These are phyloP conservation scores for Dendrolimus punctatus DNA, from an alignment of 1,140 invertebrate species.

Conservation along the genomic window DNA sequence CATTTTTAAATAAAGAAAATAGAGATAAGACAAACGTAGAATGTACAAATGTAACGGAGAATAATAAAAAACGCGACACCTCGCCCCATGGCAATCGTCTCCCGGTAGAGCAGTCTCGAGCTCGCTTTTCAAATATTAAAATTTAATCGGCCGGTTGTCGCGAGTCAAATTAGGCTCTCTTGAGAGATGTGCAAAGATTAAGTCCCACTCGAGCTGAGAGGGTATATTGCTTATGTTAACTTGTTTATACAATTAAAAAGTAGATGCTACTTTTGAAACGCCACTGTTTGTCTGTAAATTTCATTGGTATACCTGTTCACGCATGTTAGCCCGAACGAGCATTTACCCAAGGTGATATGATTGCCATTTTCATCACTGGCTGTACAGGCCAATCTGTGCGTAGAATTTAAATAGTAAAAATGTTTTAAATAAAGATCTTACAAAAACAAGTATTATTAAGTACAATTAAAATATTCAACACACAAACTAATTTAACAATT, in stretches of 20 bases:
- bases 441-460: too few species aligned
- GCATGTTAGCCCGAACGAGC: too few species aligned
- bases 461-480: too few species aligned
- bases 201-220: neutral
- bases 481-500: too few species aligned
- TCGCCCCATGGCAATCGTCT: constrained; percentile 42
- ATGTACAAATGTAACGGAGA: constrained; percentile 3
- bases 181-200: constrained; percentile 51
- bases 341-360: too few species aligned
- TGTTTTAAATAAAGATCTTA: too few species aligned
- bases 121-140: constrained; percentile 67
- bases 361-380: too few species aligned
- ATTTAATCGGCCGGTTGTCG: constrained; percentile 68
- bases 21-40: neutral
- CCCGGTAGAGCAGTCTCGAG: constrained; percentile 23
- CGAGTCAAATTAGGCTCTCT: constrained; percentile 65
- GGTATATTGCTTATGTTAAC: constrained; percentile 2
- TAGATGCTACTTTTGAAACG: too few species aligned
- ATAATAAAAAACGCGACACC: constrained; percentile 33
- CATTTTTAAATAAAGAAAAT: neutral
- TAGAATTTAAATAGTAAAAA: too few species aligned
- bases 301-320: too few species aligned
- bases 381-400: too few species aligned
- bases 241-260: neutral
- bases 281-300: too few species aligned